phyloP scores from a whole-genome alignment of 1,140 invertebrate species.

The Brachionus calyciflorus region DNA sequence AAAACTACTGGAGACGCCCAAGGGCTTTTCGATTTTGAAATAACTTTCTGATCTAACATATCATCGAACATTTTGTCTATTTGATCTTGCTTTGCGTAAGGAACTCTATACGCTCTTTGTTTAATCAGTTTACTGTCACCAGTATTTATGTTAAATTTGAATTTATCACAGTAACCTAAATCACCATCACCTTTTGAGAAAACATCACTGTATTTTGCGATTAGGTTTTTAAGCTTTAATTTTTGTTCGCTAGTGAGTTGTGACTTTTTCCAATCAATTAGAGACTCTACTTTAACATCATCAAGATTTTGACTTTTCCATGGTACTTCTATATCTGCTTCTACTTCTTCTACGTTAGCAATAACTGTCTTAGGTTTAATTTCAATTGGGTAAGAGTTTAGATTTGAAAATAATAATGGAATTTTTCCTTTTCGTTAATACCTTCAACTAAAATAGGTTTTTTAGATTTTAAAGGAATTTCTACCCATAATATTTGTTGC shows the following conservation, averaged over 20 bases:
- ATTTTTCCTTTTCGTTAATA: too few species aligned
- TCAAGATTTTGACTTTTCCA: too few species aligned
- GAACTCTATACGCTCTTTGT: neutral
- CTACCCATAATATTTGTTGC: too few species aligned
- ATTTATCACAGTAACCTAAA: neutral
- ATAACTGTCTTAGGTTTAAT: too few species aligned
- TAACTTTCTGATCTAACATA: neutral
- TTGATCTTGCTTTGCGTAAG: neutral
- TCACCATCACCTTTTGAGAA: conserved; percentile 1
- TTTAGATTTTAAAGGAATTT: too few species aligned
- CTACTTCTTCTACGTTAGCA: too few species aligned
- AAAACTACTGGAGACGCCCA: conserved; percentile 50
- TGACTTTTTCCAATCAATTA: neutral
- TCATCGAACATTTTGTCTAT: neutral
- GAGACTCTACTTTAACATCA: too few species aligned
- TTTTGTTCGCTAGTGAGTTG: neutral
- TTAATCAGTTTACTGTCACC: neutral
- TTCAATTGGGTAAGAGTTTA: too few species aligned
- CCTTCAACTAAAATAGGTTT: too few species aligned
- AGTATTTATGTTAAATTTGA: neutral
- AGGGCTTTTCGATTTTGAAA: conserved; percentile 31
- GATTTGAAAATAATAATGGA: too few species aligned
- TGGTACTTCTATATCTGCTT: too few species aligned
- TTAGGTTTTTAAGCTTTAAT: neutral
- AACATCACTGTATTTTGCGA: neutral